Evolutionary conservation across 2,888 invertebrate species (phyloP).

Genomic region (Perizoma affinitatum): DNA sequence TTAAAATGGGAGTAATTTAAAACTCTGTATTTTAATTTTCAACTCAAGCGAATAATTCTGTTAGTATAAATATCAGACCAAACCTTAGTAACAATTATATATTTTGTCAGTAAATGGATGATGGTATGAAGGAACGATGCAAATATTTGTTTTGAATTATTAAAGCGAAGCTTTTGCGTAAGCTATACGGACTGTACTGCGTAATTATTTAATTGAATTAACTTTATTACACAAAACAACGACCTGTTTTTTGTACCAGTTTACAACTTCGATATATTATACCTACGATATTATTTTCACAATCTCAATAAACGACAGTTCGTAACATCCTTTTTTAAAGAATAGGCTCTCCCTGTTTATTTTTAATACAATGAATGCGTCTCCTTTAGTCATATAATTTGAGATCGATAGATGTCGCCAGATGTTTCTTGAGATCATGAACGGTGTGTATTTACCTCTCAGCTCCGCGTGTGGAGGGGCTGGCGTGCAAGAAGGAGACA

Average conservation of each 20-base stretch:
- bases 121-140: background rate
- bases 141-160: background rate
- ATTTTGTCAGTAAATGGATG: conserved; percentile 1
- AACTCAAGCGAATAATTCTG: background rate
- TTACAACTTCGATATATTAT: background rate
- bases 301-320: conserved; percentile 3
- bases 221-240: background rate
- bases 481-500: conserved; percentile 80
- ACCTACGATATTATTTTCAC: conserved; percentile 1
- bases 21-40: background rate
- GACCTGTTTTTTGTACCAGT: too few species aligned
- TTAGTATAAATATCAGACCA: background rate
- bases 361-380: too few species aligned
- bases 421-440: conserved; percentile 18
- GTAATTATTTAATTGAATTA: background rate
- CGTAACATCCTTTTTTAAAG: background rate
- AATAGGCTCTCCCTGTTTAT: too few species aligned
- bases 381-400: too few species aligned
- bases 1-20: too few species aligned
- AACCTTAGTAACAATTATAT: background rate
- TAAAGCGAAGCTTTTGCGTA: conserved; percentile 15
- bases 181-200: background rate
- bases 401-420: too few species aligned
- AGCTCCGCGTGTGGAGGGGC: conserved; percentile 82
- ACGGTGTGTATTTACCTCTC: conserved; percentile 76